phyloP scores from a whole-genome alignment of 1,140 invertebrate species.

The Branchinecta lynchi region DNA sequence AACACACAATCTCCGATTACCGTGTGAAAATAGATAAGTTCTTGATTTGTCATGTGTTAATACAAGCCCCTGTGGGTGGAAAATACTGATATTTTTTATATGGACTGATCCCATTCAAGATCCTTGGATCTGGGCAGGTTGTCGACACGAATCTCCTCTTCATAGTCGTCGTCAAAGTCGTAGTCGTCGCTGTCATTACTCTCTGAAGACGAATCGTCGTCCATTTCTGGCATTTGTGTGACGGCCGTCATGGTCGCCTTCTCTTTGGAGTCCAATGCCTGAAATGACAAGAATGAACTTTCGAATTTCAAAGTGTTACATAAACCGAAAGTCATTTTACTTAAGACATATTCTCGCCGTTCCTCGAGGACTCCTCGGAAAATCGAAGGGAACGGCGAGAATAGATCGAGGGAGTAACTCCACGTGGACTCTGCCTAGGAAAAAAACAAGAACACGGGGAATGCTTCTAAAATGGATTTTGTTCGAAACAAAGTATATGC shows the following conservation, averaged over 20 bases:
- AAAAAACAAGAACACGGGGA: no score
- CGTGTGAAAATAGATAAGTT: no score
- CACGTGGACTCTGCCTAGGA: no score
- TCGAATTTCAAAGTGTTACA: background rate
- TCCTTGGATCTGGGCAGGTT: slow-evolving; percentile 29
- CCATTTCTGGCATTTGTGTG: slow-evolving; percentile 35
- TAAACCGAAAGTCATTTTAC: background rate
- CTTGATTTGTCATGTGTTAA: no score
- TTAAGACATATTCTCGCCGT: no score
- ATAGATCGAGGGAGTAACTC: no score
- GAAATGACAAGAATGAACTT: background rate
- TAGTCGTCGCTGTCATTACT: slow-evolving; percentile 34
- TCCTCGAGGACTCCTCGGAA: no score
- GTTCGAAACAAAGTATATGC: no score
- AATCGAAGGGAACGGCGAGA: no score
- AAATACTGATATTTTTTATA: slow-evolving; percentile 21
- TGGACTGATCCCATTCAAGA: slow-evolving; percentile 49
- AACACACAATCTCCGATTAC: no score
- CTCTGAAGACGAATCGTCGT: slow-evolving; percentile 38
- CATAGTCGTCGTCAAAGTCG: slow-evolving; percentile 39
- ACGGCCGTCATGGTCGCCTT: slow-evolving; percentile 20
- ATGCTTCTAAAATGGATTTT: no score
- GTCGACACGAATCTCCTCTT: slow-evolving; percentile 31
- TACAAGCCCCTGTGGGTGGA: no score
- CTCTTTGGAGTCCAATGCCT: slow-evolving; percentile 16